Conservation (phyloP, 1,140 invertebrate genomes). For the Aradophagus sp. region DNA sequence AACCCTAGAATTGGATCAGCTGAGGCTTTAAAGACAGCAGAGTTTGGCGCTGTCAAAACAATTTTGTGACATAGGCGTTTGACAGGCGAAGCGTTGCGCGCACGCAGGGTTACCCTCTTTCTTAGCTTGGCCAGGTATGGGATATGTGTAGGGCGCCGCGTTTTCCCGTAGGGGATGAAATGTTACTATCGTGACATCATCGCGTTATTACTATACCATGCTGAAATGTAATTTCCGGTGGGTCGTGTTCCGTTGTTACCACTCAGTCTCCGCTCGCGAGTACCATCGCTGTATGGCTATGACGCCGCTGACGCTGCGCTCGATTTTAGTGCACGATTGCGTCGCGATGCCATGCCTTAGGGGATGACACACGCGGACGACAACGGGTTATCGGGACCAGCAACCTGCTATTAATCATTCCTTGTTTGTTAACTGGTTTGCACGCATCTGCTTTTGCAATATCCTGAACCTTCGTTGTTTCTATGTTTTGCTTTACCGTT, state of each 20-base stretch:
- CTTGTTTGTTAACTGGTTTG: conserved; percentile 72
- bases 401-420: conserved; percentile 70
- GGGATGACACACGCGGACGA: conserved; percentile 59
- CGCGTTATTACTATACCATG: conserved; percentile 68
- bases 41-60: conserved; percentile 24
- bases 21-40: conserved; percentile 6
- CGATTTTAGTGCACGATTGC: conserved; percentile 57
- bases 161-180: conserved; percentile 35
- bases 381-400: conserved; percentile 65
- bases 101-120: conserved; percentile 8
- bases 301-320: conserved; percentile 41
- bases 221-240: conserved; percentile 74
- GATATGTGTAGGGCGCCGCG: neutral
- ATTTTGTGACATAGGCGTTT: conserved; percentile 25
- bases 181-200: conserved; percentile 55
- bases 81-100: conserved; percentile 24
- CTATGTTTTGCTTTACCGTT: conserved; percentile 19
- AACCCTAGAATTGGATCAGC: conserved; percentile 25
- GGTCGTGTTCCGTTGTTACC: conserved; percentile 63
- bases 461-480: conserved; percentile 61
- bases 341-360: conserved; percentile 57
- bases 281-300: conserved; percentile 45
- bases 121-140: conserved; percentile 25
- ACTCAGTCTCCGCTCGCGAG: conserved; percentile 57
- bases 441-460: conserved; percentile 70